Conservation (phyloP, 2,113 vertebrate species). For the Pterocles burchelli region DNA sequence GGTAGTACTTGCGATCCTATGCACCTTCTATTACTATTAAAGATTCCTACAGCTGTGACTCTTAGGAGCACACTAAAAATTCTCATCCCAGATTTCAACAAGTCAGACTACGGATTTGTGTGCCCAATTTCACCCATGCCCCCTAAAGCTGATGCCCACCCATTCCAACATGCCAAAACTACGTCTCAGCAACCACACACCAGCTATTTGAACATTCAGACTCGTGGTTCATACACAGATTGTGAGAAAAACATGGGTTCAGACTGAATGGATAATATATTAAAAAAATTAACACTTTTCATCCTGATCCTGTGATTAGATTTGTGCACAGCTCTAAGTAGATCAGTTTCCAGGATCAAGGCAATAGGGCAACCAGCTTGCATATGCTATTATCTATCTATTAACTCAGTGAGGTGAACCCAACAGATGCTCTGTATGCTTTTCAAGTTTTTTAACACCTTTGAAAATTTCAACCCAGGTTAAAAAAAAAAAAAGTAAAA, state of each 20-base stretch:
- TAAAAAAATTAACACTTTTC: background rate
- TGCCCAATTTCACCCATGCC: background rate
- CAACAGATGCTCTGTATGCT: background rate
- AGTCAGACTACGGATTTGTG: background rate
- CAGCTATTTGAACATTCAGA: background rate
- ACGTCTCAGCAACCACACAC: background rate
- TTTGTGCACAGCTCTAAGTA: background rate
- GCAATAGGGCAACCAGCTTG: background rate
- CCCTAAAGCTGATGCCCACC: background rate
- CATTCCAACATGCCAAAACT: background rate
- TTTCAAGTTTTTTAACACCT: background rate
- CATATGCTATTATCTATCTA: background rate
- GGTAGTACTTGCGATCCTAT: background rate
- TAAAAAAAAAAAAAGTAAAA: background rate
- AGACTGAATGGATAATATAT: background rate
- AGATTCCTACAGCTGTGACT: background rate
- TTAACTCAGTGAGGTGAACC: background rate
- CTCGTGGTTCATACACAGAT: background rate
- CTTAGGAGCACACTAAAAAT: background rate
- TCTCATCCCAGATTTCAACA: background rate
- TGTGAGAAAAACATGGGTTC: background rate
- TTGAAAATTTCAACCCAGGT: background rate
- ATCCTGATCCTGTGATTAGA: background rate
- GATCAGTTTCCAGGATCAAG: background rate
- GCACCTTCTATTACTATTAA: background rate